A percentile compares a stretch with the other conserved stretches of the same genome.
Evolutionary conservation across 2,888 invertebrate species (phyloP).

Genomic region (Keiferia lycopersicella): DNA sequence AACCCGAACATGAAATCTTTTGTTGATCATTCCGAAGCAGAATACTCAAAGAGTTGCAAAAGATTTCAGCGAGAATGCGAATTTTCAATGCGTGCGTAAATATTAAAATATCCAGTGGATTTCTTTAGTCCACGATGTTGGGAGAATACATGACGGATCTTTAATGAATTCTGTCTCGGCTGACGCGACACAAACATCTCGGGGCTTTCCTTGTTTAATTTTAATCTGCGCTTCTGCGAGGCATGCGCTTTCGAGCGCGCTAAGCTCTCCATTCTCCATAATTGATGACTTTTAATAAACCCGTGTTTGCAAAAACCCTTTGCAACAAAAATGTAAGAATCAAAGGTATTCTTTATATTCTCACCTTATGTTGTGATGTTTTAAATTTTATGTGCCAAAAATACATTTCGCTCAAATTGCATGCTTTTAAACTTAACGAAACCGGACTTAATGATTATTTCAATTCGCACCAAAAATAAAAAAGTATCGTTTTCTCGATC

Average conservation of each 20-base stretch:
- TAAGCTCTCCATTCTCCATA: conserved; percentile 50
- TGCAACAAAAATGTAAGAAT: not conserved
- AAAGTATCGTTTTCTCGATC: conserved; percentile 26
- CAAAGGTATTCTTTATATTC: not conserved
- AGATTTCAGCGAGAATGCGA: not conserved
- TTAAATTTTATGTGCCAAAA: not conserved
- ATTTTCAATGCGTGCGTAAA: not conserved
- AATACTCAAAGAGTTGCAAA: not conserved
- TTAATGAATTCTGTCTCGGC: conserved; percentile 73
- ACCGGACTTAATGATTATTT: conserved; percentile 8
- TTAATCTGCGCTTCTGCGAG: conserved; percentile 52
- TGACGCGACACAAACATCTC: conserved; percentile 59
- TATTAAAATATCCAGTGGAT: not conserved
- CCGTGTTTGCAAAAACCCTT: conserved; percentile 28
- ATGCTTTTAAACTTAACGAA: conserved; percentile 9
- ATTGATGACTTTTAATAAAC: conserved; percentile 49
- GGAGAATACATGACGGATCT: conserved; percentile 47
- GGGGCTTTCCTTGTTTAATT: conserved; percentile 57
- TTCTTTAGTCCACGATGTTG: conserved; percentile 2
- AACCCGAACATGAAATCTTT: conserved; percentile 8
- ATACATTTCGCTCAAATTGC: conserved; percentile 1
- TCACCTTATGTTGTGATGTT: not conserved
- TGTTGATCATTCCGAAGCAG: conserved; percentile 39
- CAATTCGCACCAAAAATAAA: not conserved
- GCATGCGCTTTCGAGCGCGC: conserved; percentile 27